These are phyloP conservation scores for Catajapyx aquilonaris DNA, from an alignment of 1,140 invertebrate genomes.

Conservation along the genomic window DNA sequence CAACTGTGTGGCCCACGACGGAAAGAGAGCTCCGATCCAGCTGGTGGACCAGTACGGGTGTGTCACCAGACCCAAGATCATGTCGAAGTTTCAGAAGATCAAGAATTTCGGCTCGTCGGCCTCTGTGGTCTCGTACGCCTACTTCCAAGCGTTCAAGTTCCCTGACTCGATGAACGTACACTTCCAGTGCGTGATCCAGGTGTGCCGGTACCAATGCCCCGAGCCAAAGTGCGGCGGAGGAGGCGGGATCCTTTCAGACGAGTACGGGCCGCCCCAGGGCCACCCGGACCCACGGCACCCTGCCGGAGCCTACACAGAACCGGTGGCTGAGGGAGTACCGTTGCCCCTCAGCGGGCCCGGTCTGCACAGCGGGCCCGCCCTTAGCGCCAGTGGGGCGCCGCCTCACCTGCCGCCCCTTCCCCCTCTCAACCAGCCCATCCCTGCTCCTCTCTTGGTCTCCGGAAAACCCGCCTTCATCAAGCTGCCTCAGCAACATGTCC, in stretches of 20 bases:
- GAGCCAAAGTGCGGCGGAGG: conserved; percentile 58
- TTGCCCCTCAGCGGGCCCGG: conserved; percentile 16
- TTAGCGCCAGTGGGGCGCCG: conserved; percentile 5
- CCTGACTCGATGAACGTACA: conserved; percentile 92
- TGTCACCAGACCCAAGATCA: conserved; percentile 77
- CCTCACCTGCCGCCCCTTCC: conserved; percentile 51
- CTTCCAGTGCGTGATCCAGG: conserved; percentile 91
- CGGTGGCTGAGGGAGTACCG: conserved; percentile 53
- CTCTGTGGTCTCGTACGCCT: conserved; percentile 80
- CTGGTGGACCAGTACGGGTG: conserved; percentile 80
- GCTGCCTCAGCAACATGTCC: not conserved
- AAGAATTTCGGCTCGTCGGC: conserved; percentile 87
- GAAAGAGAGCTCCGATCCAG: conserved; percentile 76
- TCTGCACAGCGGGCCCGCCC: conserved; percentile 2
- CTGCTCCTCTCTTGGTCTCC: conserved; percentile 3
- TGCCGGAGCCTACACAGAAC: conserved; percentile 56
- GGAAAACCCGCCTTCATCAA: conserved; percentile 4
- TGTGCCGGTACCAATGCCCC: conserved; percentile 79
- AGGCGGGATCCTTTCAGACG: conserved; percentile 34
- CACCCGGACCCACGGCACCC: conserved; percentile 64
- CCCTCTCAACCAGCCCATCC: conserved; percentile 37
- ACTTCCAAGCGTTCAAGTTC: conserved; percentile 94
- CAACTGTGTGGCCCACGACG: conserved; percentile 85
- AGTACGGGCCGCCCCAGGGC: conserved; percentile 46
- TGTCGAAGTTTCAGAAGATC: conserved; percentile 83